Evolutionary conservation across 2,113 vertebrate species (phyloP), one percentile per base, ranked within the genome.

Genomic region (Lepisosteus oculatus): DNA sequence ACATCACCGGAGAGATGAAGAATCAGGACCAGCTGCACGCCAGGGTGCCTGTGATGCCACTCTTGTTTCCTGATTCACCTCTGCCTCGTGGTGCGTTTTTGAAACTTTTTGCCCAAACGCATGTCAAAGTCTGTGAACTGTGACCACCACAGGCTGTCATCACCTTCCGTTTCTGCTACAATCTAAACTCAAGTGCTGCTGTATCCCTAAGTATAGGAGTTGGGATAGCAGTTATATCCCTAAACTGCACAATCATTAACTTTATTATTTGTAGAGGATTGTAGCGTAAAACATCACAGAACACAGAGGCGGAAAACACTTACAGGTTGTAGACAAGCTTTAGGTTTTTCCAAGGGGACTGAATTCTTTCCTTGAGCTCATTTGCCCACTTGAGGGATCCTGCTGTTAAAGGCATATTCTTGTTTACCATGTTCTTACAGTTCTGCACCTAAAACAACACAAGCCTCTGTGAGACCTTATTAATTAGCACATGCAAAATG

Each of bases 321-420:
- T 74, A 95, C 86, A 61, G 76, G 55, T 87, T 79, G 73, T 80
- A 82, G 11, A 94, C 76, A 75, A 81, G 79, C 43, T 61, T 66
- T 29, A 94, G 84, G 65, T 80, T 86, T 77, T 91, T 88, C 92
- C 92, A 94, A 13, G 89, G 87, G 3, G 5, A 80, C 54, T 93
- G 76, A 72, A 94, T 87, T 69, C 75, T 70, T 62, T 90, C 84
- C 75, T 86, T 86, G 2, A 92, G 75, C 82, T 94, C 90, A 84
- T 88, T 88, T 76, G 86, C 86, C 87, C 88, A 93, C 73, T 89
- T 91, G 65, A 94, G 76, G 43, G 86, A 87, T 81, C 90, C 91
- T 45, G 91, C 92, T 76, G 87, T 88, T 69, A 78, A 74, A 41
- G 90, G 80, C 84, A 89, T 92, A 76, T 94, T 95, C 88, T 91